Percentiles rank a stretch among this genome's conserved stretches.
These are phyloP conservation scores for Cristatella mucedo DNA, from an alignment of 2,888 invertebrate genomes.

Conservation along the genomic window DNA sequence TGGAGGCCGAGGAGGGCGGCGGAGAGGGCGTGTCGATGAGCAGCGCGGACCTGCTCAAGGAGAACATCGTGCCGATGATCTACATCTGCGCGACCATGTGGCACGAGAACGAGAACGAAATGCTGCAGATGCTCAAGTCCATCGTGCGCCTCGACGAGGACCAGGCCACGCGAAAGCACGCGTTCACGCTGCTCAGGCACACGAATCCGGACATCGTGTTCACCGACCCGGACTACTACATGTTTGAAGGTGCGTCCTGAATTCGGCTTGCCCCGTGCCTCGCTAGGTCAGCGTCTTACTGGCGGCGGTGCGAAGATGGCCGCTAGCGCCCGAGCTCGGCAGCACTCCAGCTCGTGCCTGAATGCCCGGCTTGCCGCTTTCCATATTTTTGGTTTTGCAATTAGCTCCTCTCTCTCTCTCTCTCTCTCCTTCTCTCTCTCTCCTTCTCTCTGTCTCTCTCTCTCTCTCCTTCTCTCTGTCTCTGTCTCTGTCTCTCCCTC, in stretches of 20 bases:
- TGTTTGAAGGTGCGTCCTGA: conserved; percentile 30
- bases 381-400: too few species aligned
- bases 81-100: conserved; percentile 38
- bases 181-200: conserved; percentile 53
- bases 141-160: conserved; percentile 35
- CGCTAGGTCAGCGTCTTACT: too few species aligned
- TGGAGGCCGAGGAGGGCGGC: conserved; percentile 6
- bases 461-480: conserved; percentile 23
- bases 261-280: too few species aligned
- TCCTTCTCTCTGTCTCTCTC: neutral
- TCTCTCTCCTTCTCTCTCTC: too few species aligned
- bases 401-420: too few species aligned
- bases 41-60: conserved; percentile 18
- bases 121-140: conserved; percentile 33
- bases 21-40: too few species aligned
- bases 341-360: too few species aligned
- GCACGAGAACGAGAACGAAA: conserved; percentile 34
- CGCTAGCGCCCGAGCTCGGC: too few species aligned
- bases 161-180: conserved; percentile 43
- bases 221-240: conserved; percentile 35
- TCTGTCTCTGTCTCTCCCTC: too few species aligned
- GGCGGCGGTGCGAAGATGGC: too few species aligned
- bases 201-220: conserved; percentile 30
- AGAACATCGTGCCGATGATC: conserved; percentile 23
- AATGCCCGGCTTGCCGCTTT: too few species aligned